Evolutionary conservation across 2,113 vertebrate species (phyloP).

Genomic region (Phaethornis superciliosus): DNA sequence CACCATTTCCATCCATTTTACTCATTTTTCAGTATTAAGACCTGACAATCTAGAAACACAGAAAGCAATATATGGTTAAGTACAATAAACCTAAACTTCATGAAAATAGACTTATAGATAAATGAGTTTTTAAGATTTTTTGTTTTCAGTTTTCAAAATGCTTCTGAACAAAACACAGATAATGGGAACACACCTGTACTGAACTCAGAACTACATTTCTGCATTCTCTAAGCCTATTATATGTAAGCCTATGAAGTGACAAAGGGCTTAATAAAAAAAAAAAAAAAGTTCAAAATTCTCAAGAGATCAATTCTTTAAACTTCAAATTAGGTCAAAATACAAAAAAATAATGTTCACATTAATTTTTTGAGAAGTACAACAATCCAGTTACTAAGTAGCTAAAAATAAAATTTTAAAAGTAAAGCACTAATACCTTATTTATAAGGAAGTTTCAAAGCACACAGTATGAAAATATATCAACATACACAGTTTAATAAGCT

Average conservation of each 20-base stretch:
- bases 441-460: background rate
- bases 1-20: background rate
- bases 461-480: background rate
- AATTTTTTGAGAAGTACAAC: background rate
- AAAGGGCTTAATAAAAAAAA: background rate
- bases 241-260: background rate
- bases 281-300: background rate
- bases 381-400: background rate
- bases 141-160: background rate
- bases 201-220: accelerated
- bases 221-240: background rate
- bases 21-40: background rate
- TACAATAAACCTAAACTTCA: background rate
- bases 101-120: background rate
- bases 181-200: background rate
- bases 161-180: background rate
- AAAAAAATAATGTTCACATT: background rate
- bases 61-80: background rate
- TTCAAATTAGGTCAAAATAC: background rate
- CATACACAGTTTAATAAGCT: background rate
- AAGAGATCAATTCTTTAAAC: background rate
- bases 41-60: background rate
- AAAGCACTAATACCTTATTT: background rate
- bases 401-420: background rate
- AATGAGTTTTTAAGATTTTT: background rate